Evolutionary conservation across 2,113 vertebrate genomes (phyloP), one percentile per base, ranked within the genome.

Genomic region (Rhizomys pruinosus): DNA sequence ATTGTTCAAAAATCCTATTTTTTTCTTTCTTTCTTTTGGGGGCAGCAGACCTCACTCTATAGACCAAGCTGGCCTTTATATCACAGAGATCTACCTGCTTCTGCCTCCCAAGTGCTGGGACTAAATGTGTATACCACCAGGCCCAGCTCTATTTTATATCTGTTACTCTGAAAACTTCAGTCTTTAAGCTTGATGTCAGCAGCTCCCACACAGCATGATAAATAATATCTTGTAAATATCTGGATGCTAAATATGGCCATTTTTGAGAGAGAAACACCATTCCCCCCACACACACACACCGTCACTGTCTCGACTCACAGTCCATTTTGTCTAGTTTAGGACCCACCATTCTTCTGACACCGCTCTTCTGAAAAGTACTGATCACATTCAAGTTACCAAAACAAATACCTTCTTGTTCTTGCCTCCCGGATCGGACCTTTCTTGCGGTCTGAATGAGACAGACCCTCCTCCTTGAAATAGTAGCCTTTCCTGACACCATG

Each of bases 1-100:
- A 69, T 39, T 73, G 22, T 86, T 74, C 39, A 27, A 63, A 88
- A 92, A 73, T 81, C 42, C 27, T 76, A 47, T 61, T 66, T 93
- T 77, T 32, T 72, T 63, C 68, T 93, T 92, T 84, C 23, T 69
- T 27, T 22, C 63, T 42, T 52, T 2, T n/a, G n/a, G n/a, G n/a
- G n/a, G n/a, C n/a, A n/a, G n/a, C n/a, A n/a, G n/a, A 52, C 6
- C 47, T 52, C 47, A 52, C 47, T 52, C 6, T 52, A 11, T 52
- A 52, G 47, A 52, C 47, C 47, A 52, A 11, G 47, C 47, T 52
- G 47, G 47, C 47, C 47, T 52, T 11, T 52, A 52, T 52, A 6
- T 52, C 47, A 52, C 11, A 52, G 47, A 52, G 47, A 52, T 11
- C 47, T 11, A 52, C 47, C 47, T 52, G 47, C 47, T 11, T 52